These are phyloP conservation scores for Stomatorhinus ivindoensis DNA, from an alignment of 2,113 vertebrate species.

Conservation along the genomic window DNA sequence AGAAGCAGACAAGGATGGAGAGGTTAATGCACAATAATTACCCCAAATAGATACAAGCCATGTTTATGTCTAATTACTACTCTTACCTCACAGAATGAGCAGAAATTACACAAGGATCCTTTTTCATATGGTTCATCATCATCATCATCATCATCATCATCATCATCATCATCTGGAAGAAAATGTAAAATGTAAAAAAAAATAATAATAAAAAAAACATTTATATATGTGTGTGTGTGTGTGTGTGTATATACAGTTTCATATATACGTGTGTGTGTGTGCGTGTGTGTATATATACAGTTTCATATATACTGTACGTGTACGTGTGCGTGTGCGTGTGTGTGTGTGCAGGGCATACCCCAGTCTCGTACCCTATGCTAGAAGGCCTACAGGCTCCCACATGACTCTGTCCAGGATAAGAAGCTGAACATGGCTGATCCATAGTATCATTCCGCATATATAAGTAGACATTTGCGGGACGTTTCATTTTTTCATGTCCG, in stretches of 20 bases:
- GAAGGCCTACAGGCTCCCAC: no score
- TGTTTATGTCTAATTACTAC: conserved; percentile 2
- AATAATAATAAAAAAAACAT: no score
- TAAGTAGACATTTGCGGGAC: background rate
- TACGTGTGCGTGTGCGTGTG: no score
- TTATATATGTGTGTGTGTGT: no score
- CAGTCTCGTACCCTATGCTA: no score
- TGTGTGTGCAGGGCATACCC: no score
- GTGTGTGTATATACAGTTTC: no score
- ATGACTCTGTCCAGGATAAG: background rate
- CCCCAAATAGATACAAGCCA: background rate
- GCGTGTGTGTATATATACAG: no score
- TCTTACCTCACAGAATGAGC: conserved; percentile 77
- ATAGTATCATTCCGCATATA: background rate
- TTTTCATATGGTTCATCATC: conserved; percentile 58
- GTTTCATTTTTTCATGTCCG: background rate
- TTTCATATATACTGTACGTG: no score
- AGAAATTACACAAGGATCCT: conserved; percentile 74
- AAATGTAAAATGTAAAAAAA: no score
- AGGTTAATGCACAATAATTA: background rate
- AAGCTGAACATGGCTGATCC: background rate
- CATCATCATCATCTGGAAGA: conserved; percentile 25
- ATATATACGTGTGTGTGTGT: no score
- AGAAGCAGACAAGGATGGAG: conserved; percentile 8
- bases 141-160: conserved; percentile 14